phyloP scores from a whole-genome alignment of 2,797 vertebrate genomes.

The Channa striata region DNA sequence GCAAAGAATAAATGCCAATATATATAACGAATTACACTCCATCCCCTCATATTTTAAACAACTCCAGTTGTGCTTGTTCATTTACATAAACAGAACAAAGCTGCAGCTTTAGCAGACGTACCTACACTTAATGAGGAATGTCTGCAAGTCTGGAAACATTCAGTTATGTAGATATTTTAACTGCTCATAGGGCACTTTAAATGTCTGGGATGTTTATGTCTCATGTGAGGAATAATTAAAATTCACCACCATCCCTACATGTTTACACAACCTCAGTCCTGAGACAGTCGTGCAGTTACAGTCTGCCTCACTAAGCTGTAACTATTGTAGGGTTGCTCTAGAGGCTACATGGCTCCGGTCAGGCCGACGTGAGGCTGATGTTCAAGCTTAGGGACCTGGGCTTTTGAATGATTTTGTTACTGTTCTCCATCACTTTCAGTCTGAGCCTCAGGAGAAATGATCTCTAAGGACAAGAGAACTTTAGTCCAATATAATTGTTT shows the following conservation, averaged over 20 bases:
- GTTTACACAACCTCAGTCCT: not conserved
- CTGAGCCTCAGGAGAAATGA: conserved; percentile 52
- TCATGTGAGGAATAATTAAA: conserved; percentile 10
- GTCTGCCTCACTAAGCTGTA: not conserved
- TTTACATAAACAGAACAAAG: conserved; percentile 18
- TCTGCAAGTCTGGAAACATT: not conserved
- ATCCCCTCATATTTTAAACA: conserved; percentile 5
- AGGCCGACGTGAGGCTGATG: conserved; percentile 12
- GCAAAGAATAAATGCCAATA: conserved; percentile 10
- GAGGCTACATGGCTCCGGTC: conserved; percentile 13
- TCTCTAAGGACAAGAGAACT: conserved; percentile 46
- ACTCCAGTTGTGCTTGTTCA: conserved; percentile 1
- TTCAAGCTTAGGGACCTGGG: conserved; percentile 3
- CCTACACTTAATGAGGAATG: not conserved
- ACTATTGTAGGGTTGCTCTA: conserved; percentile 3
- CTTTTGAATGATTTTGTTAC: conserved; percentile 55
- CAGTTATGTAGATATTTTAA: not conserved
- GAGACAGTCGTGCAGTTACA: conserved; percentile 8
- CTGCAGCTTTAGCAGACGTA: not conserved
- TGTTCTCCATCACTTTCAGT: conserved; percentile 59
- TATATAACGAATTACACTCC: not conserved
- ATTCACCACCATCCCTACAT: not conserved
- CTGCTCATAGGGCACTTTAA: not conserved
- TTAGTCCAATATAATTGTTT: conserved; percentile 61
- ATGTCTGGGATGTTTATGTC: not conserved